Evolutionary conservation across 2,888 invertebrate genomes (phyloP).

Genomic region (Plebejus melissa): DNA sequence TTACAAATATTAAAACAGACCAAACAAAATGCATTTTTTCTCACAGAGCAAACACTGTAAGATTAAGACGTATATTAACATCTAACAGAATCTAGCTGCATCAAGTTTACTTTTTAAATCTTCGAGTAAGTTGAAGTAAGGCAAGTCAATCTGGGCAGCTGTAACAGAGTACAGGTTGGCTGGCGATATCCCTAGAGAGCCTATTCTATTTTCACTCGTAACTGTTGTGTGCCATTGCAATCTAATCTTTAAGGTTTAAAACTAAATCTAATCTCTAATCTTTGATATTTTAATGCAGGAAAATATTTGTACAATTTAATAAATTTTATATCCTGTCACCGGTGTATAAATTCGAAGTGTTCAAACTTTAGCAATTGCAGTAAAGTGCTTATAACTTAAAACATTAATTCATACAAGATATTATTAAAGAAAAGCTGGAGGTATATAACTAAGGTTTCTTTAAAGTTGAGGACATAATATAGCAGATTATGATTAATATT

Average conservation of each 20-base stretch:
- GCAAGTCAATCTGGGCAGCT: not conserved
- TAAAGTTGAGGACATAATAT: not conserved
- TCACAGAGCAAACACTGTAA: too few species aligned
- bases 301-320: not conserved
- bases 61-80: too few species aligned
- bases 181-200: constrained; percentile 2
- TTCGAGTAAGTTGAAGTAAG: not conserved
- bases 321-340: not conserved
- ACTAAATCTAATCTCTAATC: not conserved
- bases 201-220: not conserved
- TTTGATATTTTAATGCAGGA: not conserved
- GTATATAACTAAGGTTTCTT: too few species aligned
- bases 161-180: not conserved
- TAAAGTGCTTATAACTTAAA: not conserved
- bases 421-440: not conserved
- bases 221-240: not conserved
- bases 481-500: too few species aligned
- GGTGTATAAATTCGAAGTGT: not conserved
- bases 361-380: not conserved
- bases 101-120: not conserved
- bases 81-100: not conserved
- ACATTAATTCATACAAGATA: not conserved
- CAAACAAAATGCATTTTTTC: too few species aligned
- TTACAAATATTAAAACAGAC: too few species aligned
- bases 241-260: not conserved